phyloP scores from a whole-genome alignment of 2,113 vertebrate genomes.

The Toxotes jaculatrix region DNA sequence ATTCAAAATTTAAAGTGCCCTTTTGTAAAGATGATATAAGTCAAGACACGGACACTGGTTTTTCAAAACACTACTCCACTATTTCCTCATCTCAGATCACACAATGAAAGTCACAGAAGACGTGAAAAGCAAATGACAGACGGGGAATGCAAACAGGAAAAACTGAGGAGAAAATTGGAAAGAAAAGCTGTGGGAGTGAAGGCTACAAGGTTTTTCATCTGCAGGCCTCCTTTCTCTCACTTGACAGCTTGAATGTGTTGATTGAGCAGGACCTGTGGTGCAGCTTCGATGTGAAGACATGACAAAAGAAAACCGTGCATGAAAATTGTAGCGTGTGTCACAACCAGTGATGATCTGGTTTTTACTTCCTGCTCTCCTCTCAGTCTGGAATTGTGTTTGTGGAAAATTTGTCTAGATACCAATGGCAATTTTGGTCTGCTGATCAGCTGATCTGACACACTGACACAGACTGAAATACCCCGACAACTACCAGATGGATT shows the following conservation, averaged over 20 bases:
- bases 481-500: background rate
- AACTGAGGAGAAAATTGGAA: background rate
- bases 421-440: too few relatives aligned
- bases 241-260: conserved; percentile 21
- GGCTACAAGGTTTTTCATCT: conserved; percentile 17
- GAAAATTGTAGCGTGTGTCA: background rate
- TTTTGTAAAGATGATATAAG: conserved; percentile 23
- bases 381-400: background rate
- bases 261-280: background rate
- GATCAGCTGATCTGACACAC: too few relatives aligned
- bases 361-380: conserved; percentile 2
- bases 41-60: background rate
- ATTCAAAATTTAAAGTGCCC: background rate
- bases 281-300: conserved; percentile 13
- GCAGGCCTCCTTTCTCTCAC: conserved; percentile 6
- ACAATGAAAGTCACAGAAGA: background rate
- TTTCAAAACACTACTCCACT: background rate
- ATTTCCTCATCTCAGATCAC: background rate
- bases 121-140: conserved; percentile 26
- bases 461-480: background rate
- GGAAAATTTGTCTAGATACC: background rate
- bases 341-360: background rate
- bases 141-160: conserved; percentile 3
- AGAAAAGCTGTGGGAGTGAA: conserved; percentile 38
- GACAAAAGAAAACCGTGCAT: background rate